Evolutionary conservation across 2,113 vertebrate species (phyloP).

Genomic region (Azemiops feae): DNA sequence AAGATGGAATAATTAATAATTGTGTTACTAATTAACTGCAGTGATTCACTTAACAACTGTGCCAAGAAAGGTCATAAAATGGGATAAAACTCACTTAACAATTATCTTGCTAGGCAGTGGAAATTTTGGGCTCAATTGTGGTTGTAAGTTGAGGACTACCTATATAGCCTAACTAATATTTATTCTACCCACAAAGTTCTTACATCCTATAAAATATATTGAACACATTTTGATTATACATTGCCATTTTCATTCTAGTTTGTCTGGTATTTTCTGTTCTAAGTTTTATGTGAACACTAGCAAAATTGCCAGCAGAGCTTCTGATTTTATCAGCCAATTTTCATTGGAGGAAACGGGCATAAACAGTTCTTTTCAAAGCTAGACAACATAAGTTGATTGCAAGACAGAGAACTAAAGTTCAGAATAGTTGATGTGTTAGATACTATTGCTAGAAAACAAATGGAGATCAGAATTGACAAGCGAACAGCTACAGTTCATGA

Average conservation of each 20-base stretch:
- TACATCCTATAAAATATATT: neutral
- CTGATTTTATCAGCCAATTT: neutral
- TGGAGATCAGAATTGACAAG: neutral
- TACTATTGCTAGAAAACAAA: neutral
- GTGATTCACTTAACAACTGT: neutral
- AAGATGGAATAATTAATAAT: neutral
- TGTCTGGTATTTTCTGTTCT: neutral
- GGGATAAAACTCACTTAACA: neutral
- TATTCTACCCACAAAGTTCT: neutral
- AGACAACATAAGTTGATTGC: neutral
- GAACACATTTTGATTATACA: neutral
- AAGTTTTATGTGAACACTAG: neutral
- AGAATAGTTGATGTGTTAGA: too few relatives aligned
- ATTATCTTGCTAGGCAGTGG: neutral
- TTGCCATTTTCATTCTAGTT: neutral
- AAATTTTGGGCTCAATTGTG: neutral
- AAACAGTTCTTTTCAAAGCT: neutral
- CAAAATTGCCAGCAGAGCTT: neutral
- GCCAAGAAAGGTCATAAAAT: neutral
- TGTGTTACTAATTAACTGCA: neutral
- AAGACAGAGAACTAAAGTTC: neutral
- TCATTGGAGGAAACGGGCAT: neutral
- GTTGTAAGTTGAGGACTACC: neutral
- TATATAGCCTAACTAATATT: neutral
- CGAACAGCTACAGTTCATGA: neutral